Evolutionary conservation across 2,888 invertebrate species (phyloP), one percentile per base, ranked within the genome.

Genomic region (Caenorhabditis afra): DNA sequence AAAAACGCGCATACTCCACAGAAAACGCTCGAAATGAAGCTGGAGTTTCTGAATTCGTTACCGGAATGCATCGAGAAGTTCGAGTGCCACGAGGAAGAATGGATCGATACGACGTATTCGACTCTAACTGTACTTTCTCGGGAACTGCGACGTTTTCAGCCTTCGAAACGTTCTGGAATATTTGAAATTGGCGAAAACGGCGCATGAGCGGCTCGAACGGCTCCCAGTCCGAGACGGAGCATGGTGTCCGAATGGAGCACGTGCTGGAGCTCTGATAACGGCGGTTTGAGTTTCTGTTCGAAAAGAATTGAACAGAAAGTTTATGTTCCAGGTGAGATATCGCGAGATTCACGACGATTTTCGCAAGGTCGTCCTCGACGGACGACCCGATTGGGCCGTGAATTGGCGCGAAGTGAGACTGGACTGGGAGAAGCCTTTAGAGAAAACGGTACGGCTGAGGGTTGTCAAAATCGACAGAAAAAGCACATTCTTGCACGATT

Each of bases 201-300:
- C n/a, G 0, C 39, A 61, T 14, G 55, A 52, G n/a, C 11, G 10
- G 10, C 45, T 66, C 8, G 62, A 61, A 23, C 61, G 55, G 14
- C 35, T 23, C 18, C 59, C 78, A 23, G 66, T 71, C 10, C 47
- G 71, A n/a, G 61, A 66, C 1, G 78, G 78, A 18, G 76, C 76
- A 10, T 78, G 78, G 78, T 78, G 78, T 57, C 78, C 78, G 45
- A 71, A 78, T n/a, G 78, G 78, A 41, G 53, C 59, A 22, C 20
- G 78, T 5, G 78, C 71, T 8, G 61, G 66, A 10, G 71, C 78
- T 8, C 50, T 62, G 3, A 22, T 65, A 1, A 66, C 78, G 3
- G 53, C 70, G 11, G 66, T 78, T 11, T 35, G 53, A 12, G 12
- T n/a, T n/a, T 12, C 18, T n/a, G 39, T 41, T 18, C 16, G 1